Evolutionary conservation across 1,140 invertebrate genomes (phyloP), one percentile per base, ranked within the genome.

Genomic region (Bombyx mandarina): DNA sequence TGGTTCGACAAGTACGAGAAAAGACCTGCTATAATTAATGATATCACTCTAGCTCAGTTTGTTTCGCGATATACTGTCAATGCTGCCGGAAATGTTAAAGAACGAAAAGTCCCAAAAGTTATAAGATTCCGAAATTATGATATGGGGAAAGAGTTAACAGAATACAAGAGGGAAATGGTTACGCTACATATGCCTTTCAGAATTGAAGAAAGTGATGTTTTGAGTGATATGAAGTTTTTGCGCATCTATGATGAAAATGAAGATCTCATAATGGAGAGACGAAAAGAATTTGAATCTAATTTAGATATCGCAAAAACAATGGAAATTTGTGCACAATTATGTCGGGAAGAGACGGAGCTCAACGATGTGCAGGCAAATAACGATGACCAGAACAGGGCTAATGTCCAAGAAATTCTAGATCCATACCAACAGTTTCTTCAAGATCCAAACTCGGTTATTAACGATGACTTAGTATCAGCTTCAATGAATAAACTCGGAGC

Each of bases 81-180:
- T 52, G 56, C 47, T n/a, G 61, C 55, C 35, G 52, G 56, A 51
- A 43, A 9, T 22, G 60, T 67, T 44, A 46, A 50, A 43, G 43
- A 43, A 61, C 45, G 60, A 69, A 46, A 69, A 46, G 52, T 53
- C 6, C 65, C 69, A 47, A 54, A 51, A 58, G 45, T 82, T 22
- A 79, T 81, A 48, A 49, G 71, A 42, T 83, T 69, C 52, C 45
- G 69, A 10, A 76, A 77, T 65, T 81, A 71, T 57, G 72, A 79
- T 58, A 73, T 77, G 42, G 65, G 26, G 26, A 6, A 60, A 10
- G 65, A 77, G 54, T 57, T 62, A 7, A 63, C 61, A 35, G 69
- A 79, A 52, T 82, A 77, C 60, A 77, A 60, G 60, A 56, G 76
- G 22, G 79, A 82, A 73, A 58, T 67, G 61, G 62, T 67, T 12